Evolutionary conservation across 1,140 invertebrate genomes (phyloP).

Genomic region (Calosoma granatense): DNA sequence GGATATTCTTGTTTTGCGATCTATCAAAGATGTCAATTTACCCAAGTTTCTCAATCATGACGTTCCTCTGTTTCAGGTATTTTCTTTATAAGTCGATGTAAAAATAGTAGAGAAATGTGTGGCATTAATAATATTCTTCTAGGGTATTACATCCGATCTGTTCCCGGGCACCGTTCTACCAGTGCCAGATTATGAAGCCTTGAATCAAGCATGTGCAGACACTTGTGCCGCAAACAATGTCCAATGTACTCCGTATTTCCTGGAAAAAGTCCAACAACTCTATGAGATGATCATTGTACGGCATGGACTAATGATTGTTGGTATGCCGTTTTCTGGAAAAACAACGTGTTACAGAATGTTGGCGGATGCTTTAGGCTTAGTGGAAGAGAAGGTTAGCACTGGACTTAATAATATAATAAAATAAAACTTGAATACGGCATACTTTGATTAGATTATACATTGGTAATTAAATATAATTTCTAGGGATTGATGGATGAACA

Average conservation of each 20-base stretch:
- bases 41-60: conserved; percentile 86
- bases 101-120: too few relatives aligned
- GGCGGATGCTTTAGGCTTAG: conserved; percentile 63
- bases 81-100: too few relatives aligned
- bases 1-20: conserved; percentile 71
- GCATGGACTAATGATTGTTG: conserved; percentile 83
- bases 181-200: conserved; percentile 56
- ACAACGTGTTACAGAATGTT: conserved; percentile 67
- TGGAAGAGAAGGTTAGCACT: conserved; percentile 77
- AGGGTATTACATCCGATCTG: conserved; percentile 86
- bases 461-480: conserved; percentile 14
- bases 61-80: conserved; percentile 71
- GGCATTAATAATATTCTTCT: conserved; percentile 26
- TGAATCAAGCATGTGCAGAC: conserved; percentile 50
- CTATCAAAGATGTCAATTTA: conserved; percentile 89
- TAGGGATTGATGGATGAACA: conserved; percentile 70
- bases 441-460: conserved; percentile 8
- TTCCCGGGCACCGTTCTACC: conserved; percentile 75
- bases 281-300: conserved; percentile 95
- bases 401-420: conserved; percentile 21
- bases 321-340: conserved; percentile 84
- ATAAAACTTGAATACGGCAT: not conserved
- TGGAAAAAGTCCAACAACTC: conserved; percentile 85
- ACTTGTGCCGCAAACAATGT: conserved; percentile 68
- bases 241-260: conserved; percentile 71